Conservation (phyloP, 2,888 invertebrate genomes). For the Melitaea athalia region DNA sequence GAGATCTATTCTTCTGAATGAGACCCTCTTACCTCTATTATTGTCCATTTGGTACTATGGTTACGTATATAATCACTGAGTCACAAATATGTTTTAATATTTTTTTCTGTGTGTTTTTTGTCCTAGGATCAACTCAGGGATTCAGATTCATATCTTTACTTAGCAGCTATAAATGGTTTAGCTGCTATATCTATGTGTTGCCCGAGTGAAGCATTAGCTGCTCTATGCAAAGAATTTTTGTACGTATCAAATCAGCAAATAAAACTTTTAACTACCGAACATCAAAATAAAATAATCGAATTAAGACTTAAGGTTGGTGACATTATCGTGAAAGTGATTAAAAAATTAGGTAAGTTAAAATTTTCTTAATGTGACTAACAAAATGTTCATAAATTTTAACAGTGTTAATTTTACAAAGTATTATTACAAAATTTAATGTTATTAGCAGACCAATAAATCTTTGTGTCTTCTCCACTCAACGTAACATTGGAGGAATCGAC, state of each 20-base stretch:
- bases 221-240: constrained; percentile 86
- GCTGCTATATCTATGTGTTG: constrained; percentile 85
- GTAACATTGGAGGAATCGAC: too few species aligned
- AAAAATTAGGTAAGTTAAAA: constrained; percentile 83
- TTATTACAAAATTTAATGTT: too few species aligned
- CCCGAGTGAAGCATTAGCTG: constrained; percentile 86
- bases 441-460: too few species aligned
- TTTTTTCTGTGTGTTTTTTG: constrained; percentile 4
- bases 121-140: constrained; percentile 88
- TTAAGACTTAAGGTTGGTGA: constrained; percentile 91
- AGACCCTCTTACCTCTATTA: too few species aligned
- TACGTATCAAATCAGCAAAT: constrained; percentile 51
- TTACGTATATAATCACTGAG: too few species aligned
- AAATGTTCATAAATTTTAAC: not conserved
- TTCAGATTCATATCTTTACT: constrained; percentile 91
- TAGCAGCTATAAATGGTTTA: constrained; percentile 89
- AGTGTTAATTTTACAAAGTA: too few species aligned
- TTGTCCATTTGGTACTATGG: too few species aligned
- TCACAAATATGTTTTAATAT: constrained; percentile 1
- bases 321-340: constrained; percentile 87
- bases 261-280: constrained; percentile 53
- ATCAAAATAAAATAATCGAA: constrained; percentile 76
- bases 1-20: too few species aligned
- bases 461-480: too few species aligned
- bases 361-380: not conserved